Percentiles rank a stretch among this genome's conserved stretches.
These are phyloP conservation scores for Monomorium pharaonis DNA, from an alignment of 1,140 invertebrate species.

Conservation along the genomic window DNA sequence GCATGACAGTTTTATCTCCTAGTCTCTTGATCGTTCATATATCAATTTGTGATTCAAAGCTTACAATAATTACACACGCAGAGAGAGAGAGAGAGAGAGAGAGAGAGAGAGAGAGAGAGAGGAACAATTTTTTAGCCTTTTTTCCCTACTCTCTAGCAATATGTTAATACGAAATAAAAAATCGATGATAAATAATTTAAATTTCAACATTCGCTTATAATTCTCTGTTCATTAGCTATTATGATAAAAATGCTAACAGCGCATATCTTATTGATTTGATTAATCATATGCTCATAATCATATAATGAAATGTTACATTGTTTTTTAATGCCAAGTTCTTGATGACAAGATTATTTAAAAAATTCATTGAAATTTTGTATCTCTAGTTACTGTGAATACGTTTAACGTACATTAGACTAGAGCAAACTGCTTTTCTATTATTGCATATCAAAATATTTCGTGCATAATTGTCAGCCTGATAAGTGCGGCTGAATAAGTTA, in stretches of 20 bases:
- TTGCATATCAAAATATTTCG: neutral
- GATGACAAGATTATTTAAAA: neutral
- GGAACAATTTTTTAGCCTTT: too few species aligned
- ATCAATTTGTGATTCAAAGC: slow-evolving; percentile 48
- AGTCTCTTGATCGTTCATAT: slow-evolving; percentile 37
- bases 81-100: neutral
- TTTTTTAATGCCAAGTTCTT: neutral
- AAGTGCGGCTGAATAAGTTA: too few species aligned
- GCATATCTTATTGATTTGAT: slow-evolving; percentile 11
- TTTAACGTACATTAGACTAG: neutral
- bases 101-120: too few species aligned
- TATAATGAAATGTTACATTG: neutral
- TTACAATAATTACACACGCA: slow-evolving; percentile 10
- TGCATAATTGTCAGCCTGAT: neutral
- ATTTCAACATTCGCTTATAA: slow-evolving; percentile 4
- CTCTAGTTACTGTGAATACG: neutral
- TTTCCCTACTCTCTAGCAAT: neutral
- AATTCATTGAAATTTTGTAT: slow-evolving; percentile 12
- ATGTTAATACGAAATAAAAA: neutral
- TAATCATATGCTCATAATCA: slow-evolving; percentile 21
- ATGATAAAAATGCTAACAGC: neutral
- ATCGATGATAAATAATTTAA: slow-evolving; percentile 24
- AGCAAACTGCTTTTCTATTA: neutral
- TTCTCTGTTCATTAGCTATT: neutral
- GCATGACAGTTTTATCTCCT: slow-evolving; percentile 37